phyloP scores from a whole-genome alignment of 92 coral and sea anemone species.

The Parazoanthus atlanticus region DNA sequence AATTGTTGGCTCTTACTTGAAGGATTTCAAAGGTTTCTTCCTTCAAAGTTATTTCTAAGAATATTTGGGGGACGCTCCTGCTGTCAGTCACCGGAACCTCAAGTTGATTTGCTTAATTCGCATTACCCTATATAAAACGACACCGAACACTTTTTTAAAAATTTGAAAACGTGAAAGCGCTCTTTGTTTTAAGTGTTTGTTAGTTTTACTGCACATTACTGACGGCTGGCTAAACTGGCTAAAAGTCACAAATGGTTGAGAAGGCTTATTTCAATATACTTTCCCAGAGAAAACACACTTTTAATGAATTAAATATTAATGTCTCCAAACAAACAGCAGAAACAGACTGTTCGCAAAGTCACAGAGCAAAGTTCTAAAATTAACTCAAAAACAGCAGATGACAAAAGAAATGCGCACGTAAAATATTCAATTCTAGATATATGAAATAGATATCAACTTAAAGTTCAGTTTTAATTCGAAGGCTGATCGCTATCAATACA shows the following conservation, averaged over 20 bases:
- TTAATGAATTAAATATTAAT: background rate
- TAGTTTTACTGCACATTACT: background rate
- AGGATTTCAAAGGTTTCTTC: background rate
- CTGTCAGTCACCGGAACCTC: background rate
- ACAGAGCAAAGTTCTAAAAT: background rate
- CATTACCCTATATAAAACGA: background rate
- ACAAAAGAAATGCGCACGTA: too few species aligned
- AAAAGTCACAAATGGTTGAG: background rate
- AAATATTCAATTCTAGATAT: too few species aligned
- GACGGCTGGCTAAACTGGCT: background rate
- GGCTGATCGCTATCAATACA: background rate
- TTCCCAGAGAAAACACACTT: background rate
- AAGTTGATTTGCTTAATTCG: background rate
- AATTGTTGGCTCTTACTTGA: too few species aligned
- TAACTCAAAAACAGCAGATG: background rate
- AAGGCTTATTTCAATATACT: background rate
- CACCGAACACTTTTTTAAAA: background rate
- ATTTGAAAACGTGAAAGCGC: background rate
- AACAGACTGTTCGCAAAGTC: background rate
- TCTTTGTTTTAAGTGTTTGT: background rate
- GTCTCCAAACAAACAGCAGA: background rate
- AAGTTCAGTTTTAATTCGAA: background rate
- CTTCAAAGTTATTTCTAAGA: background rate
- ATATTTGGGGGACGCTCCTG: background rate
- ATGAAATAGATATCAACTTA: too few species aligned